Conservation (phyloP, 2,113 vertebrate genomes). For the Varanus komodoensis region DNA sequence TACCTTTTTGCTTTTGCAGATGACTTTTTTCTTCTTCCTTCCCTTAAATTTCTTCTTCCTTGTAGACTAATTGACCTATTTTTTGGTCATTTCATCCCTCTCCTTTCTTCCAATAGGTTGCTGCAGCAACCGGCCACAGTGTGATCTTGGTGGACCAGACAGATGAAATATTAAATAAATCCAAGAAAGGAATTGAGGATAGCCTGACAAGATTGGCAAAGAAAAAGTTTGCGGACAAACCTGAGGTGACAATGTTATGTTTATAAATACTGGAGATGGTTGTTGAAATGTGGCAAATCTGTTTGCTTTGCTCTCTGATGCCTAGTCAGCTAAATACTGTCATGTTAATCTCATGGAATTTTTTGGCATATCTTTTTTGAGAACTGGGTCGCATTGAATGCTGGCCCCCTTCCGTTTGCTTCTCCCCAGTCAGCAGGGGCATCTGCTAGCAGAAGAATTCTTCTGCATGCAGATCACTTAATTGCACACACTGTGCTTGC, state of each 20-base stretch:
- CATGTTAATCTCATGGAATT: background rate
- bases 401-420: too few relatives aligned
- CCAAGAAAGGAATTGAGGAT: constrained; percentile 87
- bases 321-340: background rate
- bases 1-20: background rate
- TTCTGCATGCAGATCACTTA: background rate
- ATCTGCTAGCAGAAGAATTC: background rate
- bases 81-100: background rate
- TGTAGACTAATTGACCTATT: background rate
- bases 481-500: background rate
- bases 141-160: constrained; percentile 95
- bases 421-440: background rate
- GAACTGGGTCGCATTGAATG: background rate
- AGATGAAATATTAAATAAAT: constrained; percentile 90
- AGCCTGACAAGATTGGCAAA: constrained; percentile 91
- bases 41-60: background rate
- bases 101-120: constrained; percentile 78
- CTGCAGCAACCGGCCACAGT: constrained; percentile 91
- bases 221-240: constrained; percentile 96
- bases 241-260: constrained; percentile 80
- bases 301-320: background rate
- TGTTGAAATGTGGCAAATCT: constrained; percentile 5
- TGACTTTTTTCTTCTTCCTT: background rate
- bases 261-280: background rate
- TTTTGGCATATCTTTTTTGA: background rate